phyloP scores from a whole-genome alignment of 2,888 invertebrate genomes.

The Eupithecia subumbrata region DNA sequence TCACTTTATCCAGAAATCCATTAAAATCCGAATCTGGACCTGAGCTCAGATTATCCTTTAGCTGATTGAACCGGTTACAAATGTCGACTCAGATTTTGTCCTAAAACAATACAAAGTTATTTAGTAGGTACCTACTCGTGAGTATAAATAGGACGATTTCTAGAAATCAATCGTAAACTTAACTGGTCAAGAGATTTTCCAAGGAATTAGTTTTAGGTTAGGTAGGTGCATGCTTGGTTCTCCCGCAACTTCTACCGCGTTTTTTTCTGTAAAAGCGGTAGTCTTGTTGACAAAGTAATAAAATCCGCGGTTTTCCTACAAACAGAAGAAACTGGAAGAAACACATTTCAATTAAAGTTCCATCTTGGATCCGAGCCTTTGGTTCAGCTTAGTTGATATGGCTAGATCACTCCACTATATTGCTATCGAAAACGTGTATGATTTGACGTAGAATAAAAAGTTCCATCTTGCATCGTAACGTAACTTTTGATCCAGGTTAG shows the following conservation, averaged over 20 bases:
- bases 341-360: slow-evolving; percentile 44
- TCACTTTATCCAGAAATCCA: slow-evolving; percentile 14
- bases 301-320: slow-evolving; percentile 32
- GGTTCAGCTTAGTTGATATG: slow-evolving; percentile 10
- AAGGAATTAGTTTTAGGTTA: not conserved
- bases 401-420: slow-evolving; percentile 5
- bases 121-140: not conserved
- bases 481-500: no score
- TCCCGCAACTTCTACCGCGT: not conserved
- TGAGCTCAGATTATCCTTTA: not conserved
- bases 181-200: not conserved
- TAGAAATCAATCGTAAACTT: not conserved
- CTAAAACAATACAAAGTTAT: not conserved
- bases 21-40: not conserved
- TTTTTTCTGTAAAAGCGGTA: not conserved
- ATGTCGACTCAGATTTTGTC: slow-evolving; percentile 5
- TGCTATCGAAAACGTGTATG: not conserved
- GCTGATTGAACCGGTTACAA: not conserved
- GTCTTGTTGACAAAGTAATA: slow-evolving; percentile 36
- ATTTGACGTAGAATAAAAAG: not conserved
- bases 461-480: not conserved
- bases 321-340: slow-evolving; percentile 34
- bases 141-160: not conserved
- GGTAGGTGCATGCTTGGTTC: not conserved
- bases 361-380: slow-evolving; percentile 33